These are phyloP conservation scores for Sclerodermus sp. DNA, from an alignment of 2,888 invertebrate genomes.

Conservation along the genomic window DNA sequence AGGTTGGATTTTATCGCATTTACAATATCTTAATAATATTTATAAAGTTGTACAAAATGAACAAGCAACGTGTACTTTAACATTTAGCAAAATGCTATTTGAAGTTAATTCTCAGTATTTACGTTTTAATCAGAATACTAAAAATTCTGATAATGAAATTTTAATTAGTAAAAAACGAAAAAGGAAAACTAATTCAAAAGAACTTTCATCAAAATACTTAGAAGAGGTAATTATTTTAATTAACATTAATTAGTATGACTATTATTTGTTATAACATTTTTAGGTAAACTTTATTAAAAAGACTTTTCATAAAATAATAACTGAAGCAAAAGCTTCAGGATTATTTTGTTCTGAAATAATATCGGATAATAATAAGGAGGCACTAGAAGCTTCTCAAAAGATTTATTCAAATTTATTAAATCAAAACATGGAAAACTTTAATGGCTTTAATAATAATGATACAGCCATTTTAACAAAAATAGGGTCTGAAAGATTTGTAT, in stretches of 20 bases:
- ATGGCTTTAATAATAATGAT: conserved; percentile 65
- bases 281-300: conserved; percentile 45
- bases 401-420: conserved; percentile 55
- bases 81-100: conserved; percentile 57
- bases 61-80: conserved; percentile 28
- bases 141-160: conserved; percentile 13
- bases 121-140: conserved; percentile 41
- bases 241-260: neutral
- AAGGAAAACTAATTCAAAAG: conserved; percentile 30
- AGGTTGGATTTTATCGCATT: conserved; percentile 61
- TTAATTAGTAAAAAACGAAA: conserved; percentile 38
- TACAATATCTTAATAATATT: conserved; percentile 56
- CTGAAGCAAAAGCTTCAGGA: conserved; percentile 29
- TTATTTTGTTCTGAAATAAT: conserved; percentile 30
- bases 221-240: conserved; percentile 33
- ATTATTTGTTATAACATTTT: conserved; percentile 17
- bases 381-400: conserved; percentile 47
- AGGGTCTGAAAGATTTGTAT: conserved; percentile 61
- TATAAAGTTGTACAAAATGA: conserved; percentile 52
- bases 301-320: conserved; percentile 34
- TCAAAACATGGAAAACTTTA: conserved; percentile 42
- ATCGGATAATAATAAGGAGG: conserved; percentile 51
- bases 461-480: conserved; percentile 60
- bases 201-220: conserved; percentile 30
- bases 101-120: conserved; percentile 58